Evolutionary conservation across 2,888 invertebrate species (phyloP).

Genomic region (Drosophila greeni): DNA sequence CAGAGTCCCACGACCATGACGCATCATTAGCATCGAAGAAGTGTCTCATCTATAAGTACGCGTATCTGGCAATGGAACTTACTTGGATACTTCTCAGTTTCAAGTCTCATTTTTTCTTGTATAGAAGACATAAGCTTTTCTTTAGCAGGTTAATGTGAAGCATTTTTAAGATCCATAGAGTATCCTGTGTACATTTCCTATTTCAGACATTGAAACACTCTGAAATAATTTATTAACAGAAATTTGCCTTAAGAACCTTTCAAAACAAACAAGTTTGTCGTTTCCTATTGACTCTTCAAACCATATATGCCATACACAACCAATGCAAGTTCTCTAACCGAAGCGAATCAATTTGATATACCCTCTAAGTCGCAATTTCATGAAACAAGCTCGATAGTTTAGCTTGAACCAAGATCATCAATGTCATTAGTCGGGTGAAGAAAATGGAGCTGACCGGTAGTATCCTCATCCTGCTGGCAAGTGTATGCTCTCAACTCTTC

Average conservation of each 20-base stretch:
- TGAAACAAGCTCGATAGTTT: background rate
- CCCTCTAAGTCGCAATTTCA: background rate
- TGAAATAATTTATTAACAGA: background rate
- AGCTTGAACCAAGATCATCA: background rate
- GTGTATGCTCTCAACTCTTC: background rate
- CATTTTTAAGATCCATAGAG: too few species aligned
- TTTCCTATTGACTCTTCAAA: background rate
- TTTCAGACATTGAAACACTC: background rate
- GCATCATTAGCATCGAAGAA: conserved; percentile 58
- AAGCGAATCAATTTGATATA: conserved; percentile 1
- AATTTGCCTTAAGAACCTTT: background rate
- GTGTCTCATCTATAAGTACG: background rate
- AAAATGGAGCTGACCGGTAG: conserved; percentile 21
- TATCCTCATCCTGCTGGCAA: background rate
- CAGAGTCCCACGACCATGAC: conserved; percentile 25
- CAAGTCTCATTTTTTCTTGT: background rate
- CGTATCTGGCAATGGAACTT: background rate
- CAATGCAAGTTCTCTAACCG: background rate
- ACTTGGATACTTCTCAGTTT: background rate
- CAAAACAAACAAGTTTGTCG: background rate
- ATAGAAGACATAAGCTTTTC: background rate
- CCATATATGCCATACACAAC: too few species aligned
- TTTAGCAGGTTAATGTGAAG: background rate
- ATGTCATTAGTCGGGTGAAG: conserved; percentile 7
- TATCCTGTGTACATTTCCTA: background rate